Evolutionary conservation across 1,140 invertebrate species (phyloP).

Genomic region (Asbolus verrucosus): DNA sequence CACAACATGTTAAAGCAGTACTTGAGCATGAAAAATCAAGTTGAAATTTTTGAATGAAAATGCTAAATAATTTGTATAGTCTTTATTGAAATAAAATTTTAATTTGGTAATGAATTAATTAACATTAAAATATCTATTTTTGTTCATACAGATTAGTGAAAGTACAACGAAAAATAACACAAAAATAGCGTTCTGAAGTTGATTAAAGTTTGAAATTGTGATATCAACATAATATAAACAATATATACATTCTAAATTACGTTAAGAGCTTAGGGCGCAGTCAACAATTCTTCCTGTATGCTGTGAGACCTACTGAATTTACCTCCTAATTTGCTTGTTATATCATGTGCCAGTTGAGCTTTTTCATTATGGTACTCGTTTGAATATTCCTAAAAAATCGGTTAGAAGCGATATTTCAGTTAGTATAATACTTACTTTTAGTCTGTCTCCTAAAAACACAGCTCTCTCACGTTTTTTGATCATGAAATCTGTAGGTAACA

Average conservation of each 20-base stretch:
- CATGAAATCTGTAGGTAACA: slow-evolving; percentile 91
- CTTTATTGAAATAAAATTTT: slow-evolving; percentile 52
- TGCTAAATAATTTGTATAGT: slow-evolving; percentile 10
- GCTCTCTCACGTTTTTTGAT: slow-evolving; percentile 91
- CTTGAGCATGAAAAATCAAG: slow-evolving; percentile 46
- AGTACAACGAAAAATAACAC: slow-evolving; percentile 38
- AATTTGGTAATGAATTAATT: no score
- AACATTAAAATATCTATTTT: slow-evolving; percentile 15
- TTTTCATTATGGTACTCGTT: slow-evolving; percentile 80
- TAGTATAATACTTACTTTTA: slow-evolving; percentile 72
- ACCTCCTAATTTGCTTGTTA: slow-evolving; percentile 67
- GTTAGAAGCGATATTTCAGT: background rate
- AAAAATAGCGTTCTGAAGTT: slow-evolving; percentile 18
- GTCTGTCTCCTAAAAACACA: slow-evolving; percentile 83
- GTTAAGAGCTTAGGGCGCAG: slow-evolving; percentile 66
- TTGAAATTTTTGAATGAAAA: slow-evolving; percentile 15
- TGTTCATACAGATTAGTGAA: slow-evolving; percentile 37
- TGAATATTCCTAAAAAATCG: slow-evolving; percentile 76
- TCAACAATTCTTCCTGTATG: slow-evolving; percentile 83
- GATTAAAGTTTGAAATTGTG: background rate
- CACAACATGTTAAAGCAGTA: slow-evolving; percentile 55
- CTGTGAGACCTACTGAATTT: slow-evolving; percentile 80
- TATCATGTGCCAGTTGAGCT: slow-evolving; percentile 70
- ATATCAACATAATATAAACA: slow-evolving; percentile 52
- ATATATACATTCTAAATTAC: slow-evolving; percentile 54